Evolutionary conservation across 2,113 vertebrate genomes (phyloP), one percentile per base, ranked within the genome.

Genomic region (Carollia perspicillata): DNA sequence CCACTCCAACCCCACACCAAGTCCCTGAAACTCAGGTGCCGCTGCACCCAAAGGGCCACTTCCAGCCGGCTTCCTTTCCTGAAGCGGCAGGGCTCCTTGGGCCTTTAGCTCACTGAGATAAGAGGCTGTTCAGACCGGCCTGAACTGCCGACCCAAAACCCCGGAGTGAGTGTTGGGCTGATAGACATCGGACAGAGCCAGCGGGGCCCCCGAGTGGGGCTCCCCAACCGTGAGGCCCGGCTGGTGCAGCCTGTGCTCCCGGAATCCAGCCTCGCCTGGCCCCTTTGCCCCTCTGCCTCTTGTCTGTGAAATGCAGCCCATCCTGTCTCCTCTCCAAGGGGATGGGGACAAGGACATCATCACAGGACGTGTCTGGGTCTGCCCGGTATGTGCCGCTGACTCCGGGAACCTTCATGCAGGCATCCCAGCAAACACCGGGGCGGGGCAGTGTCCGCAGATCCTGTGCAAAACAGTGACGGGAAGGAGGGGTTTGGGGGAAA

Each of bases 1-100:
- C 37, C 3, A 1, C 20, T 35, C 44, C 14, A 30, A 7, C 22
- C n/a, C 35, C 9, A 3, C n/a, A 0, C 35, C 18, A 0, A 14
- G 63, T 17, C 58, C 33, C 65, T 16, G 8, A 1, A 4, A 37
- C 10, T 20, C 3, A 0, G 12, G 47, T n/a, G 6, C 26, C 14
- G 68, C 26, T 8, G 37, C 0, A 9, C 6, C 5, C 37, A 8
- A 7, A 18, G 22, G 3, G 71, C 47, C 33, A 9, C 47, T 10
- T 0, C 60, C 8, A 2, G 4, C 33, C 2, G 74, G 18, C 17
- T 49, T 20, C 5, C 5, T 14, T 35, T 16, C 37, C 49, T 47
- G 42, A 8, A 20, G 1, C 6, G 7, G 16, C 22, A 33, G 37
- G 13, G 26, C 17, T 0, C 60, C 0, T 8, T 14, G 2, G 2